Evolutionary conservation across 2,888 invertebrate species (phyloP).

Genomic region (Euclidia mi): DNA sequence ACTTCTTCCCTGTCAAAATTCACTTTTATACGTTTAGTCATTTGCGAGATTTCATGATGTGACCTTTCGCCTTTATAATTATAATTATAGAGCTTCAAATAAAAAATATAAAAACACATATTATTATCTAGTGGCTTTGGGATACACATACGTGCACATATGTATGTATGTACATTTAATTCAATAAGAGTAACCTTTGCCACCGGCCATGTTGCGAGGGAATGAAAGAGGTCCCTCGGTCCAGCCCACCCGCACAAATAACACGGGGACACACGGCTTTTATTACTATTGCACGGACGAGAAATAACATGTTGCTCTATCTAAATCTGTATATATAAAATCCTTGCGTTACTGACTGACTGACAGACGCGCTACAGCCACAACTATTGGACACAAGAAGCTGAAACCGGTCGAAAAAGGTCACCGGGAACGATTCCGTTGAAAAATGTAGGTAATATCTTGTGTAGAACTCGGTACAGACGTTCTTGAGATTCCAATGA

Average conservation of each 20-base stretch:
- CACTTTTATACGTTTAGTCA: no score
- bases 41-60: no score
- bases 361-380: no score
- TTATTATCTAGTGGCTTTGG: no score
- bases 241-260: constrained; percentile 42
- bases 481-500: constrained; percentile 47
- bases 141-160: no score
- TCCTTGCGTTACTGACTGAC: no score
- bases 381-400: no score
- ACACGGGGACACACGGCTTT: constrained; percentile 31
- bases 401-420: neutral
- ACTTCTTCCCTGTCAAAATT: no score
- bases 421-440: constrained; percentile 24
- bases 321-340: no score
- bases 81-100: no score
- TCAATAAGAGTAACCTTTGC: constrained; percentile 43
- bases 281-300: constrained; percentile 31
- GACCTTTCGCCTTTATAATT: no score
- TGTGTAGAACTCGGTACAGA: constrained; percentile 37
- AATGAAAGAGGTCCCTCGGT: constrained; percentile 69
- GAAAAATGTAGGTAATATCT: constrained; percentile 57
- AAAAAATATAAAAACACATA: no score
- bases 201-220: constrained; percentile 69
- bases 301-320: neutral
- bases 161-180: constrained; percentile 8